Conservation (phyloP, 2,797 vertebrate species). For the Enteromius radiatus region DNA sequence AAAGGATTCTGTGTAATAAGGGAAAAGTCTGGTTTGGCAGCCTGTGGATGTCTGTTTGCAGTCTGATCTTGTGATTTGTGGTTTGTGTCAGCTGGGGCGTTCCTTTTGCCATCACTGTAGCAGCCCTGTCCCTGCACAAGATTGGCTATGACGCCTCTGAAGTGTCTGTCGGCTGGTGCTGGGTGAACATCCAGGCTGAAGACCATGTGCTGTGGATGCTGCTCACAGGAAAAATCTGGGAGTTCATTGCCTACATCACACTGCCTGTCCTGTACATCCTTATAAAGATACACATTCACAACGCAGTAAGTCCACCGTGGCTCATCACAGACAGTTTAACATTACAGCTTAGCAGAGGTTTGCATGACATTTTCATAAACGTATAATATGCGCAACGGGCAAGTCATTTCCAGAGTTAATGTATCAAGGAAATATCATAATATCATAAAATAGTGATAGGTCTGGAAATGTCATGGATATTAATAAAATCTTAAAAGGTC, state of each 20-base stretch:
- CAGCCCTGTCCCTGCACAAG: conserved; percentile 86
- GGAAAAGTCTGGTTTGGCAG: background rate
- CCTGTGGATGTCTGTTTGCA: background rate
- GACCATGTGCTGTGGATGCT: conserved; percentile 93
- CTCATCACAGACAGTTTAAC: background rate
- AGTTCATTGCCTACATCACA: conserved; percentile 89
- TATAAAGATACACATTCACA: conserved; percentile 90
- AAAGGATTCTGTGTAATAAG: background rate
- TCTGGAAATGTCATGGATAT: conserved; percentile 22
- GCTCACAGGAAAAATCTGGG: conserved; percentile 93
- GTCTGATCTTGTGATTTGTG: conserved; percentile 35
- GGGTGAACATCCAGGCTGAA: conserved; percentile 83
- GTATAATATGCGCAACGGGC: background rate
- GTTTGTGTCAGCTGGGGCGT: conserved; percentile 86
- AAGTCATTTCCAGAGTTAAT: background rate
- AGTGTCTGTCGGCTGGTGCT: conserved; percentile 98
- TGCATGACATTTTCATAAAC: conserved; percentile 6
- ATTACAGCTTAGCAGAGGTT: background rate
- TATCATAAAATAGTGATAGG: background rate
- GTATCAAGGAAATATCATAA: conserved; percentile 3
- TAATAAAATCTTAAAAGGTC: background rate
- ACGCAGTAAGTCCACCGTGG: conserved; percentile 81
- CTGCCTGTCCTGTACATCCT: conserved; percentile 91
- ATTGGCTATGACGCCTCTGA: conserved; percentile 94
- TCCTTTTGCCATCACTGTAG: conserved; percentile 85